Percentiles rank a stretch among this genome's conserved stretches.
phyloP scores from a whole-genome alignment of 2,113 vertebrate species.

The Phaethornis superciliosus region DNA sequence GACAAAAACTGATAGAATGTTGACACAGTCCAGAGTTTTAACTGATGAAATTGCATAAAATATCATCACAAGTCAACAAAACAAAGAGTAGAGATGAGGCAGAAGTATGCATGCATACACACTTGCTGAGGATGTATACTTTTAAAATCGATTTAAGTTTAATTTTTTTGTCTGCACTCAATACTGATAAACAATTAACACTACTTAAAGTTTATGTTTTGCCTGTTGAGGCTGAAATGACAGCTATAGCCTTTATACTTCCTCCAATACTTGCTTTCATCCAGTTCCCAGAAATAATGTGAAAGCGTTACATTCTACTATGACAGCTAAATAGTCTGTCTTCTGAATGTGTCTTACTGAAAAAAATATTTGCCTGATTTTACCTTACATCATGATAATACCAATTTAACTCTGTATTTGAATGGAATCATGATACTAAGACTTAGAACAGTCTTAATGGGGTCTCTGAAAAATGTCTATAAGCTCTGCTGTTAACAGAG shows the following conservation, averaged over 20 bases:
- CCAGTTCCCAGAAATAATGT: not conserved
- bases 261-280: not conserved
- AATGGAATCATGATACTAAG: not conserved
- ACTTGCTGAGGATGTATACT: not conserved
- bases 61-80: not conserved
- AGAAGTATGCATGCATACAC: not conserved
- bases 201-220: not conserved
- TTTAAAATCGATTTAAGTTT: not conserved
- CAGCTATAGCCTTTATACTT: not conserved
- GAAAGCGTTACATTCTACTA: not conserved
- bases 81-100: fast-evolving
- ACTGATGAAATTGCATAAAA: not conserved
- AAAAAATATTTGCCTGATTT: not conserved
- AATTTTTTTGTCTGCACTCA: not conserved
- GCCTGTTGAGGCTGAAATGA: not conserved
- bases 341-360: not conserved
- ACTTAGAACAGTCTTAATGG: not conserved
- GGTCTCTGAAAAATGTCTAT: not conserved
- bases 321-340: not conserved
- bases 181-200: conserved; percentile 7
- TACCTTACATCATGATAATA: not conserved
- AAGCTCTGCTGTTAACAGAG: not conserved
- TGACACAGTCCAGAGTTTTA: not conserved
- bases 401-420: not conserved
- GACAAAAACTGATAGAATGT: not conserved